phyloP scores from a whole-genome alignment of 2,797 vertebrate genomes.

The Typhlichthys eigenmanni region DNA sequence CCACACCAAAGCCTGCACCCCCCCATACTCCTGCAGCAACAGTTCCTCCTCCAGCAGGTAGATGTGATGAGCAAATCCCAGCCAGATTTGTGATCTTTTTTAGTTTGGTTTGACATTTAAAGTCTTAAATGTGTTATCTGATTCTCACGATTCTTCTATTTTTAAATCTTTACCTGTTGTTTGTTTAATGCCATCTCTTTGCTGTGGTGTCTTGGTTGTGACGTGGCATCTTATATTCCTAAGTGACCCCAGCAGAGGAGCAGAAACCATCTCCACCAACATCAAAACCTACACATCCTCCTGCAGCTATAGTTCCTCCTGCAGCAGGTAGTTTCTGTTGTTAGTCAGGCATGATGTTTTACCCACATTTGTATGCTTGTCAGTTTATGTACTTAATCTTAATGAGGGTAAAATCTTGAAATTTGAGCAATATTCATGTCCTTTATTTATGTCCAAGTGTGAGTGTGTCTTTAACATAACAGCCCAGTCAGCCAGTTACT shows the following conservation, averaged over 20 bases:
- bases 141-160: background rate
- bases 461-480: conserved; percentile 6
- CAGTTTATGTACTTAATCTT: conserved; percentile 9
- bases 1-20: conserved; percentile 36
- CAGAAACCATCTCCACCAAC: conserved; percentile 45
- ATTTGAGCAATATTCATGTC: conserved; percentile 1
- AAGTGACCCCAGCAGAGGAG: conserved; percentile 65
- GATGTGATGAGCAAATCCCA: conserved; percentile 11
- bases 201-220: conserved; percentile 32
- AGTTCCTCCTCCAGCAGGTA: conserved; percentile 81
- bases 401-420: conserved; percentile 6
- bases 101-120: conserved; percentile 16
- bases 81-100: conserved; percentile 2
- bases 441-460: background rate
- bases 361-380: conserved; percentile 10
- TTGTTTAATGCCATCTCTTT: conserved; percentile 2
- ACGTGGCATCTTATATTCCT: conserved; percentile 55
- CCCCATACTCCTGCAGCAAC: conserved; percentile 61
- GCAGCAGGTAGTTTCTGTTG: conserved; percentile 80
- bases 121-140: too few species aligned
- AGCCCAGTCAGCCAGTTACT: conserved; percentile 22
- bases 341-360: conserved; percentile 30
- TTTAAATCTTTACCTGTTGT: background rate
- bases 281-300: conserved; percentile 33
- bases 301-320: conserved; percentile 72